Conservation (phyloP, 2,797 vertebrate species). For the Coregonus ussuriensis region DNA sequence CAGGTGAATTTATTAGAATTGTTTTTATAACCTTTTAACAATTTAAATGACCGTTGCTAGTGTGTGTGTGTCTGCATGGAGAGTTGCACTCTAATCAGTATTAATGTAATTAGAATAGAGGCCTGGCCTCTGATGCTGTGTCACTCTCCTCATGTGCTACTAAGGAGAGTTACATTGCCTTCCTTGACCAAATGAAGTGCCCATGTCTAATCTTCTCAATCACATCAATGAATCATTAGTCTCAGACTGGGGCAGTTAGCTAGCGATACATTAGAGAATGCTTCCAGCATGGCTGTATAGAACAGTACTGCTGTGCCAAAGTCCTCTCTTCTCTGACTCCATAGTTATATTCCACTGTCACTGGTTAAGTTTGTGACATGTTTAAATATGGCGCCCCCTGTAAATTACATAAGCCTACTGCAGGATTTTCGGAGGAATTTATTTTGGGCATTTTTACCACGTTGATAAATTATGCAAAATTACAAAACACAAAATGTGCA, state of each 20-base stretch:
- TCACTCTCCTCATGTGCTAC: background rate
- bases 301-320: background rate
- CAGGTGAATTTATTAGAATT: too few species aligned
- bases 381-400: background rate
- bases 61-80: background rate
- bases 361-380: background rate
- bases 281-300: background rate
- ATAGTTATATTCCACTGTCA: background rate
- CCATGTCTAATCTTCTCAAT: background rate
- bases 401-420: background rate
- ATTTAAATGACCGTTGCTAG: too few species aligned
- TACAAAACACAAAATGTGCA: background rate
- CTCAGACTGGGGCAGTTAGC: background rate
- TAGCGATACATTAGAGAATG: background rate
- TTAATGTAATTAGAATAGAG: background rate
- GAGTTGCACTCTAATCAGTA: slow-evolving; percentile 9
- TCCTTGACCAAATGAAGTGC: background rate
- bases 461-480: background rate
- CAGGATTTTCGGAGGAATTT: background rate
- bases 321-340: background rate
- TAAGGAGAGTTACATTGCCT: background rate
- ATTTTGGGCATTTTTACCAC: too few species aligned
- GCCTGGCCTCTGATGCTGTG: slow-evolving; percentile 1
- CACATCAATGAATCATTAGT: background rate
- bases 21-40: too few species aligned